Evolutionary conservation across 2,113 vertebrate genomes (phyloP).

Genomic region (Apodemus speciosus): DNA sequence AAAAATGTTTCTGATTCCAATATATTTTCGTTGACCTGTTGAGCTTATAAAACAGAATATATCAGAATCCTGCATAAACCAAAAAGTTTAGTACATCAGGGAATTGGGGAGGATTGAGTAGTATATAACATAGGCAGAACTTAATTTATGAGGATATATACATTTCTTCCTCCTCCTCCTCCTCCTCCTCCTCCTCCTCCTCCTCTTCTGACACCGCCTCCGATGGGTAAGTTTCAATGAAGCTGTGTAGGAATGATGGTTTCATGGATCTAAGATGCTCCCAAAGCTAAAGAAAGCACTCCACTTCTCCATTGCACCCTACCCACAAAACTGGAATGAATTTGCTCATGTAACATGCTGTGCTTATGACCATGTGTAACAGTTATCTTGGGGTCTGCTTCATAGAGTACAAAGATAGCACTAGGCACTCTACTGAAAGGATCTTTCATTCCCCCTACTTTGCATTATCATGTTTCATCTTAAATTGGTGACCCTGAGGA

Average conservation of each 20-base stretch:
- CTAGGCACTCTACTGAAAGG: not conserved
- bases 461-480: slow-evolving; percentile 28
- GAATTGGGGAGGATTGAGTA: not conserved
- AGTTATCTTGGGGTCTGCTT: not conserved
- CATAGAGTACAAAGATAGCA: not conserved
- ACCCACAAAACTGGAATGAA: not conserved
- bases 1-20: not conserved
- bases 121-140: not conserved
- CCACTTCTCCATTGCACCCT: too few species aligned
- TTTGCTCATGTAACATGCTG: not conserved
- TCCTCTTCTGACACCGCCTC: too few species aligned
- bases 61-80: not conserved
- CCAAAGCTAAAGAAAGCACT: not conserved
- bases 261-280: not conserved
- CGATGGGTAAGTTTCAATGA: not conserved
- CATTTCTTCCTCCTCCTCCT: too few species aligned
- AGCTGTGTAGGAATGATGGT: not conserved
- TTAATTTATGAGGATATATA: not conserved
- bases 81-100: not conserved
- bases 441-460: not conserved
- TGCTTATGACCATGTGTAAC: not conserved
- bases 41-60: not conserved
- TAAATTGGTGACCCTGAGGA: slow-evolving; percentile 1
- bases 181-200: too few species aligned
- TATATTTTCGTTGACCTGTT: not conserved